These are phyloP conservation scores for Hydra vulgaris DNA, from an alignment of 30 jellyfish, hydroid and myxozoan species.

Conservation along the genomic window DNA sequence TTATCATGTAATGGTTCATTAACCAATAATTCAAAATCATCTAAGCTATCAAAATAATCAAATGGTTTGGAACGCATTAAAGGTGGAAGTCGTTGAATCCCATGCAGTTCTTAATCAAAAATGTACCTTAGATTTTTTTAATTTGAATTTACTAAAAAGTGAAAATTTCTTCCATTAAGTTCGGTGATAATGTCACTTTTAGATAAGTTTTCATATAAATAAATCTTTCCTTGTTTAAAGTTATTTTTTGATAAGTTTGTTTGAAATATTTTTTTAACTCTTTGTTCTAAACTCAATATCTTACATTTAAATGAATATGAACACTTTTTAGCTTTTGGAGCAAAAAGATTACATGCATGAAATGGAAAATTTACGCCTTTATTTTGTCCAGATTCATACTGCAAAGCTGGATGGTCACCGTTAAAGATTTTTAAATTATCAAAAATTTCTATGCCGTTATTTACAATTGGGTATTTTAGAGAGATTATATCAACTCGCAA, in stretches of 20 bases:
- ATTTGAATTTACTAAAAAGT: no score
- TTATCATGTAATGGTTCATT: constrained; percentile 16
- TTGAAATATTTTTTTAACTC: not conserved
- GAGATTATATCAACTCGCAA: no score
- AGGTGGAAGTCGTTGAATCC: constrained; percentile 8
- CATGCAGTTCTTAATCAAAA: no score
- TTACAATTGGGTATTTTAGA: not conserved
- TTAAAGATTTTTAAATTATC: not conserved
- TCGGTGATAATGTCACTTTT: constrained; percentile 3
- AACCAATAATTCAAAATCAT: not conserved
- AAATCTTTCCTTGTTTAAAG: not conserved
- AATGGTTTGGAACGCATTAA: not conserved
- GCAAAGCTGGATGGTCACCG: constrained; percentile 19
- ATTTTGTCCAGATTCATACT: constrained; percentile 7
- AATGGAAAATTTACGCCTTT: constrained; percentile 11
- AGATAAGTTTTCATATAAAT: not conserved
- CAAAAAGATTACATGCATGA: not conserved
- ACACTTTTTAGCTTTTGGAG: not conserved
- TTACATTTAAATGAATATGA: not conserved
- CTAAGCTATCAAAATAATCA: not conserved
- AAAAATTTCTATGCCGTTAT: not conserved
- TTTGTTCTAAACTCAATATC: not conserved
- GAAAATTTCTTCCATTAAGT: not conserved
- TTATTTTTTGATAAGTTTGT: not conserved
- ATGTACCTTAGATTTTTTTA: no score